A percentile compares a stretch with the other conserved stretches of the same genome.
Conservation (phyloP, 92 coral and sea anemone species). For the Muricea muricata region DNA sequence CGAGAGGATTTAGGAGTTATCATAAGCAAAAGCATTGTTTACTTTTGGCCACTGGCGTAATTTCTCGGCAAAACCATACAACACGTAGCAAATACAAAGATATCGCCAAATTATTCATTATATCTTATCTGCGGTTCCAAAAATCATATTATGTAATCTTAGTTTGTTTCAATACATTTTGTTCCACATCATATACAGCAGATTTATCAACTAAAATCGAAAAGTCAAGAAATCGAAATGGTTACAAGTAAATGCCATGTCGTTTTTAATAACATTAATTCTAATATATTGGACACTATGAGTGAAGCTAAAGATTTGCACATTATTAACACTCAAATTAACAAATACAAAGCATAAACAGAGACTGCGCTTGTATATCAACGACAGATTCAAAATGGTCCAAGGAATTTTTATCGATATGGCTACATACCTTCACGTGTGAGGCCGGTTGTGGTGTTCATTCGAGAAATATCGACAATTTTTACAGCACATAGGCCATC, state of each 20-base stretch:
- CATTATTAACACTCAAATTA: neutral
- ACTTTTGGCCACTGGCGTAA: neutral
- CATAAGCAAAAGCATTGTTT: neutral
- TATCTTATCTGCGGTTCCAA: neutral
- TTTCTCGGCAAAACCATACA: neutral
- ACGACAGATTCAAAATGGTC: neutral
- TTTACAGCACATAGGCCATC: constrained; percentile 95
- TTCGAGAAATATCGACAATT: constrained; percentile 91
- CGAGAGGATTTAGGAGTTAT: neutral
- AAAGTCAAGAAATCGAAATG: neutral
- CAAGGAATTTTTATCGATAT: neutral
- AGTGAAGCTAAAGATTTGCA: neutral
- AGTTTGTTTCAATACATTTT: neutral
- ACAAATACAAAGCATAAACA: neutral
- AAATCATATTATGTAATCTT: constrained; percentile 5
- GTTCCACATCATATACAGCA: too few species aligned
- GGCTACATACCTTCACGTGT: constrained; percentile 80
- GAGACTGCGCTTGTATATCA: neutral
- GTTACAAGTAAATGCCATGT: neutral
- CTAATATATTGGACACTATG: neutral
- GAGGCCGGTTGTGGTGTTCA: constrained; percentile 94
- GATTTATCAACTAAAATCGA: neutral
- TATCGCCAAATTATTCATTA: neutral
- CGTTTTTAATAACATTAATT: neutral
- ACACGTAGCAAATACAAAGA: neutral